Evolutionary conservation across 2,113 vertebrate genomes (phyloP).

Genomic region (Gnathonemus echidnorhynchus): DNA sequence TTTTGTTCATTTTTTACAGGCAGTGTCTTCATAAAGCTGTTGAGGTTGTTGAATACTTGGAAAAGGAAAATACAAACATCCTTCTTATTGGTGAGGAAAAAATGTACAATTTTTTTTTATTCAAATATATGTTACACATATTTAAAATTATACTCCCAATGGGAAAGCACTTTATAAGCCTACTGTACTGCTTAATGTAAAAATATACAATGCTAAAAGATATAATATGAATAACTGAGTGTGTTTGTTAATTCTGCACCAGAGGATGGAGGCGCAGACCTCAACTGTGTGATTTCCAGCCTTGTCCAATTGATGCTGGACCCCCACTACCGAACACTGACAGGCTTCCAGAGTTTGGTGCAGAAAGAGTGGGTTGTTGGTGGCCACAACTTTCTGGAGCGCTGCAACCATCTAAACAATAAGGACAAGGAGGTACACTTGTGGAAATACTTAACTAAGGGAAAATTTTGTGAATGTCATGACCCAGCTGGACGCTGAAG

Average conservation of each 20-base stretch:
- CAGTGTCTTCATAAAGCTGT: conserved; percentile 76
- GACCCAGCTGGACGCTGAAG: neutral
- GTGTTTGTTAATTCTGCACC: neutral
- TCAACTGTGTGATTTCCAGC: conserved; percentile 76
- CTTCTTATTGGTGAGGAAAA: conserved; percentile 70
- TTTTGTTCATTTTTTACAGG: conserved; percentile 45
- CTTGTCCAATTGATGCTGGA: conserved; percentile 85
- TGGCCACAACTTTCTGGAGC: conserved; percentile 73
- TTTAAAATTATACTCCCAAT: neutral
- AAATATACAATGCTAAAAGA: neutral
- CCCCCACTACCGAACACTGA: conserved; percentile 67
- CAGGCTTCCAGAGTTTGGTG: conserved; percentile 76
- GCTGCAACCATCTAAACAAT: conserved; percentile 73
- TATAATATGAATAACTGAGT: neutral
- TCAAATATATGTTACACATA: neutral
- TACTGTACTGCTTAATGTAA: neutral
- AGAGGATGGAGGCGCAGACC: conserved; percentile 75
- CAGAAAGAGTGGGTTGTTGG: conserved; percentile 81
- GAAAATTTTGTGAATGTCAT: neutral
- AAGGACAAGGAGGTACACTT: conserved; percentile 68
- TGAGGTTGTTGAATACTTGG: conserved; percentile 70
- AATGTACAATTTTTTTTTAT: neutral
- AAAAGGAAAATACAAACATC: conserved; percentile 70
- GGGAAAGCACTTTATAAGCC: neutral
- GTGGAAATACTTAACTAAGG: neutral